phyloP scores from a whole-genome alignment of 2,797 vertebrate species.

The Premnoplex brunnescens region DNA sequence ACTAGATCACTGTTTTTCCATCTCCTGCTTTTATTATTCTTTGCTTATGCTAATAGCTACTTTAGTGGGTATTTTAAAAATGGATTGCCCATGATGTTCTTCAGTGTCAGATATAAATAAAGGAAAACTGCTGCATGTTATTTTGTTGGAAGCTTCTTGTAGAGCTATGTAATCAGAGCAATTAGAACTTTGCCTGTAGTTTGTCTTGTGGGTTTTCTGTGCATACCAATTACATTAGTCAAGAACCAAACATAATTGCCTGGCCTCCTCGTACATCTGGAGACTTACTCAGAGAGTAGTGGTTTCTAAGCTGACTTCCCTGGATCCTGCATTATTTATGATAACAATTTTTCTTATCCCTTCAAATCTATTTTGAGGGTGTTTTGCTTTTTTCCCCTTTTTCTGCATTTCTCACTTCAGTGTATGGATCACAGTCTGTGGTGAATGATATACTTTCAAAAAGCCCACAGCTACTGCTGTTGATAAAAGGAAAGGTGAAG shows the following conservation, averaged over 20 bases:
- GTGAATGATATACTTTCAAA: neutral
- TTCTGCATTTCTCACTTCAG: neutral
- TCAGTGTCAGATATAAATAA: conserved; percentile 44
- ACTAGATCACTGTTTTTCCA: neutral
- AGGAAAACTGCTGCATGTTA: conserved; percentile 24
- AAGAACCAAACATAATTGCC: neutral
- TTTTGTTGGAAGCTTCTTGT: conserved; percentile 26
- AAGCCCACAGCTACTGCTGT: neutral
- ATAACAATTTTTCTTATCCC: neutral
- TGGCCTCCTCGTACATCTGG: neutral
- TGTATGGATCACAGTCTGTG: neutral
- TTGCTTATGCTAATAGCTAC: conserved; percentile 6
- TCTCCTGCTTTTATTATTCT: conserved; percentile 44
- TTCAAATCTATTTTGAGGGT: neutral
- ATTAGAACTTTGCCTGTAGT: conserved; percentile 36
- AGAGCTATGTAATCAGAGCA: conserved; percentile 43
- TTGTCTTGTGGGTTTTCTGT: conserved; percentile 40
- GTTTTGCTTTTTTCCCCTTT: neutral
- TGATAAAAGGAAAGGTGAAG: neutral
- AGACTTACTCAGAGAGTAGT: neutral
- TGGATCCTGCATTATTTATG: neutral
- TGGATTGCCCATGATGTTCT: conserved; percentile 27
- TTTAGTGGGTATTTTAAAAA: conserved; percentile 36
- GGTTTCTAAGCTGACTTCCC: neutral
- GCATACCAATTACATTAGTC: conserved; percentile 29